phyloP scores from a whole-genome alignment of 2,113 vertebrate genomes.

The Andinoacara biseriatus region DNA sequence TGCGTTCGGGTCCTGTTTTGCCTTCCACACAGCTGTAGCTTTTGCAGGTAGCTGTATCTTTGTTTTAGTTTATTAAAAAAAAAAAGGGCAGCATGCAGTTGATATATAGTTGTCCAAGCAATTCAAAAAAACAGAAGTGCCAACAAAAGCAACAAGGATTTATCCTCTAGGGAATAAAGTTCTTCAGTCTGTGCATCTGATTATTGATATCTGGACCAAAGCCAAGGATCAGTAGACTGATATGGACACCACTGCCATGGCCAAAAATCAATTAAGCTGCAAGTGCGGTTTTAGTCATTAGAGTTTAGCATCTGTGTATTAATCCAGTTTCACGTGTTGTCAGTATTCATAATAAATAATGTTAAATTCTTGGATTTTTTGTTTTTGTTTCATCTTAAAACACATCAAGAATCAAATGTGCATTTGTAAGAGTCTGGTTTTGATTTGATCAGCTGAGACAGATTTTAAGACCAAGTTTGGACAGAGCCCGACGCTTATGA shows the following conservation, averaged over 20 bases:
- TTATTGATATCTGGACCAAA: conserved; percentile 5
- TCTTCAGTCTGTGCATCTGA: background rate
- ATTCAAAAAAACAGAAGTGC: no score
- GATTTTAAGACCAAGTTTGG: background rate
- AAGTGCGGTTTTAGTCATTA: background rate
- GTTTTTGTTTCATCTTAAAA: background rate
- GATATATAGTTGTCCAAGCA: no score
- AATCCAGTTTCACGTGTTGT: background rate
- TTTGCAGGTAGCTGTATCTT: no score
- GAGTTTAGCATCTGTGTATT: background rate
- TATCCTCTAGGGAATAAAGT: background rate
- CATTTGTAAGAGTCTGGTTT: background rate
- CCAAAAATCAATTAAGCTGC: conserved; percentile 1
- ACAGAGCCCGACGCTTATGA: background rate
- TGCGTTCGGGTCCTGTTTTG: no score
- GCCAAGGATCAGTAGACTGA: background rate
- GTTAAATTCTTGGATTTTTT: background rate
- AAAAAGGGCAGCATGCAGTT: no score
- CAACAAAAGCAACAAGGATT: background rate
- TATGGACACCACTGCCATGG: background rate
- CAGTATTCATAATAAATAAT: background rate
- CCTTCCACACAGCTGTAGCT: no score
- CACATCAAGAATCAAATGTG: background rate
- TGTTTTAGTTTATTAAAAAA: no score
- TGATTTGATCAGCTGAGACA: background rate